Conservation (phyloP, 64 coral and sea anemone species). For the Platygyra sinensis region DNA sequence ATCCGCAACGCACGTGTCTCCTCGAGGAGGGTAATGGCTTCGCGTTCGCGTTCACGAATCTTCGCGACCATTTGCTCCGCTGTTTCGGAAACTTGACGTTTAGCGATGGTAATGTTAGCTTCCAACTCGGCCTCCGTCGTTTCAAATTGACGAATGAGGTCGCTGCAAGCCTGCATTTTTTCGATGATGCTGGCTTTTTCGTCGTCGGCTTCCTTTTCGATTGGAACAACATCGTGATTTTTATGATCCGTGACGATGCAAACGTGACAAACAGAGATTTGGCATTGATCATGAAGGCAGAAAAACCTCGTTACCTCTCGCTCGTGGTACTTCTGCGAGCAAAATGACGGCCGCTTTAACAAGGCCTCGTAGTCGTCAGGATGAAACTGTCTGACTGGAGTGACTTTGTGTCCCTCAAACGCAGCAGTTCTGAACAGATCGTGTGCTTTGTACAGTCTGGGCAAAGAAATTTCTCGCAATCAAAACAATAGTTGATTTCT, state of each 20-base stretch:
- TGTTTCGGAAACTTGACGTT: neutral
- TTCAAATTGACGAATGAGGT: neutral
- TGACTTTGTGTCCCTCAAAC: constrained; percentile 11
- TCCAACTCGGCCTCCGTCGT: neutral
- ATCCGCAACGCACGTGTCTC: neutral
- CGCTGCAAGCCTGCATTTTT: neutral
- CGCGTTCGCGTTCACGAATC: neutral
- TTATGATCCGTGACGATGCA: constrained; percentile 10
- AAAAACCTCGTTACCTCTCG: constrained; percentile 1
- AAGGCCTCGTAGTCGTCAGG: neutral
- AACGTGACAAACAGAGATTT: constrained; percentile 11
- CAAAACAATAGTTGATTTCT: constrained; percentile 23
- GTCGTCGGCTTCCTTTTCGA: neutral
- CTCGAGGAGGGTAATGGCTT: neutral
- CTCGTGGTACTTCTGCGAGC: constrained; percentile 4
- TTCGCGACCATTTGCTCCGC: neutral
- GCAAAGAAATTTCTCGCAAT: constrained; percentile 15
- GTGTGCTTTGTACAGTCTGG: neutral
- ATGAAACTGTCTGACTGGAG: neutral
- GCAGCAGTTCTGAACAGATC: neutral
- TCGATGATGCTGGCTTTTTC: neutral
- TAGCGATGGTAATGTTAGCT: neutral
- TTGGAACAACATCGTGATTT: neutral
- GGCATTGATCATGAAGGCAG: constrained; percentile 26
- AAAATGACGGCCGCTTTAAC: constrained; percentile 8